A percentile compares a stretch with the other conserved stretches of the same genome.
Evolutionary conservation across 2,888 invertebrate species (phyloP).

Genomic region (Ophion costatus): DNA sequence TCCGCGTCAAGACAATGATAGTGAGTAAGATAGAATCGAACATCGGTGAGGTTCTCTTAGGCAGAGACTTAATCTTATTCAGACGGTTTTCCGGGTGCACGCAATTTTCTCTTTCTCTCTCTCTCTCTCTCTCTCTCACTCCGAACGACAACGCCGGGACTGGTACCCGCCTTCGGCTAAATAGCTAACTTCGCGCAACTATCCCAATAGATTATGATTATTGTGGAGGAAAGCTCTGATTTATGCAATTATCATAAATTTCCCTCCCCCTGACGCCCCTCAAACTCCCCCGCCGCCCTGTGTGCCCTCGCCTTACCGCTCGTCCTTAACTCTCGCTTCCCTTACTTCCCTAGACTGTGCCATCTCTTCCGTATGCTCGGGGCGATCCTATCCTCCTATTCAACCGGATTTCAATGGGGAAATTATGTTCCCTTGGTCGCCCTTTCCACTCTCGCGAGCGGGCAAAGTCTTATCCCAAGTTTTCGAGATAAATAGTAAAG

Average conservation of each 20-base stretch:
- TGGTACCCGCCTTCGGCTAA: conserved; percentile 80
- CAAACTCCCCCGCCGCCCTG: conserved; percentile 17
- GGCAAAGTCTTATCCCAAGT: conserved; percentile 40
- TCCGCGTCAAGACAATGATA: background rate
- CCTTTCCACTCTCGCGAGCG: conserved; percentile 51
- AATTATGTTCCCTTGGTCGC: conserved; percentile 78
- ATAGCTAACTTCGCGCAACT: conserved; percentile 83
- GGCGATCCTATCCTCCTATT: conserved; percentile 79
- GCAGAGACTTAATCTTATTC: conserved; percentile 80
- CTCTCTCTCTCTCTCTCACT: conserved; percentile 70
- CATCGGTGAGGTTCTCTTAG: conserved; percentile 58
- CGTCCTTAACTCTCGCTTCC: conserved; percentile 67
- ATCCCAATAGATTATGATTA: conserved; percentile 83
- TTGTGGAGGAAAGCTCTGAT: conserved; percentile 83
- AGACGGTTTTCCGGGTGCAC: conserved; percentile 61
- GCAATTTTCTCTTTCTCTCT: conserved; percentile 65
- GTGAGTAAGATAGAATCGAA: conserved; percentile 43
- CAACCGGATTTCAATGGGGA: conserved; percentile 80
- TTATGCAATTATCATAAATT: conserved; percentile 83
- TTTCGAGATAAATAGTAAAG: conserved; percentile 52
- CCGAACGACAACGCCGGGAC: conserved; percentile 59
- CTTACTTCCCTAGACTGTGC: conserved; percentile 61
- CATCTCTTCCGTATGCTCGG: conserved; percentile 80
- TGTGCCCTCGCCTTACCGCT: conserved; percentile 13
- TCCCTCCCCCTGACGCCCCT: conserved; percentile 67